Evolutionary conservation across 1,140 invertebrate genomes (phyloP), one percentile per base, ranked within the genome.

Genomic region (Drosophila trapezifrons): DNA sequence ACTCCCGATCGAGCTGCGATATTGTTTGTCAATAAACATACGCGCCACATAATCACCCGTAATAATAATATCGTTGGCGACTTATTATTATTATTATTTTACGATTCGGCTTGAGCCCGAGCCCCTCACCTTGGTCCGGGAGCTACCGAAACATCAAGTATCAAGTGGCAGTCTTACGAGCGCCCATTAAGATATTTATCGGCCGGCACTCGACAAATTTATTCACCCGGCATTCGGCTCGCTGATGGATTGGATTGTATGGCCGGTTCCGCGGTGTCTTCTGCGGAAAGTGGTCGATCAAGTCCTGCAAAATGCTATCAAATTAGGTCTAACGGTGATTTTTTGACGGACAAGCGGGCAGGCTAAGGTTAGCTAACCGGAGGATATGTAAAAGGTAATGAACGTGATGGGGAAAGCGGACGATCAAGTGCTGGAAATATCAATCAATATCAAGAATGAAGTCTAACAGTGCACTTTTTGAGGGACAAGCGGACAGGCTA

Each of bases 21-120:
- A 70, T 76, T 87, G 67, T 80, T 79, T 87, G 72, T 83, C 83
- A 89, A 87, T 82, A 86, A 83, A 87, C 76, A 87, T 83, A 87
- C 85, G 83, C 83, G 84, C 84, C 83, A 87, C 83, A 87, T 86
- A 87, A 89, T 83, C 71, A 66, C 59, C 76, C 64, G 32, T 47
- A 65, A 71, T 82, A 76, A 65, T 70, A 76, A 76, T 76, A 76
- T 65, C 73, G 70, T 67, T 70, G 37, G 55, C 29, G 32, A 25
- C 49, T 54, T 74, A 73, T 69, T 80, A 85, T 78, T 82, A 59
- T 78, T 71, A 78, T 75, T 78, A 76, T 52, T 76, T 76, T 59
- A 76, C 43, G 57, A 47, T 29, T 32, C 45, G 25, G 46, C 37
- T 74, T 74, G 27, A 65, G 18, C 38, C 32, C 47, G 13, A 72